Base-by-base conservation (phyloP, 2,888 invertebrate genomes). In the Epiblema foenella region DNA sequence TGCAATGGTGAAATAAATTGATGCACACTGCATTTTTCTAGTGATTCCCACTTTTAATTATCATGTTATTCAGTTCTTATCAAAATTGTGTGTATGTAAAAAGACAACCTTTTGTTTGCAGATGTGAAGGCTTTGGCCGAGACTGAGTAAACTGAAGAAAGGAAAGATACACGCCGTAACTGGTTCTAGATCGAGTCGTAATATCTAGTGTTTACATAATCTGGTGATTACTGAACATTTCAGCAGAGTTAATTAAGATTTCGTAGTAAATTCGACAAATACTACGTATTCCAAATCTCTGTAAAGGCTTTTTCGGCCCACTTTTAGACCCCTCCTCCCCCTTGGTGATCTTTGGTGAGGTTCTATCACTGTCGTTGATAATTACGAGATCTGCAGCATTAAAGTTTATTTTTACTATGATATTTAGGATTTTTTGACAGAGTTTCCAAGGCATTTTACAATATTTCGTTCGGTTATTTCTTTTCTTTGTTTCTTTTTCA, bases 61-160 rank as follows among this genome's bases (percentile, higher is more conserved):
- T 52, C 12, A 3, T 18, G 1, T 15, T 54, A 51, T 46, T 54
- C 52, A 39, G 18, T 20, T 54, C 54, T 60, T 54, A 60, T 54
- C 68, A 68, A 42, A 60, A 15, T 29, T 29, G 0, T 49, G 52
- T 24, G 11, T 51, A 58, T 51, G 37, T 51, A 37, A 7, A 29
- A 59, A 59, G n/a, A 24, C 17, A 51, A 24, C 8, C 17, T 54
- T 60, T 68, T 68, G 15, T 46, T 68, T 68, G 52, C 68, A 60
- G 68, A 60, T 60, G 54, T 39, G 51, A 29, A 52, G 18, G 52
- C 29, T 42, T 18, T 8, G 33, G 15, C 4, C 33, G 37, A 18
- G 37, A 37, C 18, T 11, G 9, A 11, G n/a, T 8, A 46, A 46
- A n/a, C n/a, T 7, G 46, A n/a, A n/a, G 5, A 46, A 8, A n/a